Evolutionary conservation across 37 sponge, comb jelly and placozoan species (phyloP).

Genomic region (Beroe forskalii): DNA sequence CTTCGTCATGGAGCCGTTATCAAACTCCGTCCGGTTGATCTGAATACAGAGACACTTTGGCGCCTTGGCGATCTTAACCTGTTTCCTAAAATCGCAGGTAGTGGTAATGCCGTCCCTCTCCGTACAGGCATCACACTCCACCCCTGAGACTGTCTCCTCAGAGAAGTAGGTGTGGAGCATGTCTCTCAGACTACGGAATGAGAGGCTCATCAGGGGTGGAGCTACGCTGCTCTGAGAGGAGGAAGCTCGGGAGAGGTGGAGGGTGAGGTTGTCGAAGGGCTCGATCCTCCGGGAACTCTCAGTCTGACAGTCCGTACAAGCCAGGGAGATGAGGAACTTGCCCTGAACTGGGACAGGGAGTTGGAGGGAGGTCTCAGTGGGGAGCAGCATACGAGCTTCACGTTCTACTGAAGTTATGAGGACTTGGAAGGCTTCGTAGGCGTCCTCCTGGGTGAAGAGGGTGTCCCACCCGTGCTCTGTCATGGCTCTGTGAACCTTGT

Average conservation of each 20-base stretch:
- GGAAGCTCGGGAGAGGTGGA: not conserved
- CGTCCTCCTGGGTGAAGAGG: slow-evolving; percentile 51
- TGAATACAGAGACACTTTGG: slow-evolving; percentile 80
- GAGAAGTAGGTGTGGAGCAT: slow-evolving; percentile 65
- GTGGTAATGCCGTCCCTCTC: not conserved
- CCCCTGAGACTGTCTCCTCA: not conserved
- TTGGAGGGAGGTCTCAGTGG: not conserved
- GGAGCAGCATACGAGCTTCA: slow-evolving; percentile 18
- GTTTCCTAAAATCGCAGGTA: slow-evolving; percentile 26
- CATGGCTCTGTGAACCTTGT: slow-evolving; percentile 42
- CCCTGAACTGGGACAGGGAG: slow-evolving; percentile 50
- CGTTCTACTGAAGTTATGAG: slow-evolving; percentile 46
- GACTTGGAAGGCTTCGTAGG: slow-evolving; percentile 62
- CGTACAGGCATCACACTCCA: slow-evolving; percentile 47
- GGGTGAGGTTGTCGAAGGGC: slow-evolving; percentile 59
- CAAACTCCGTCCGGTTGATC: slow-evolving; percentile 70
- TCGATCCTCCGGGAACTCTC: slow-evolving; percentile 53
- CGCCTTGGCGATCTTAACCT: slow-evolving; percentile 57
- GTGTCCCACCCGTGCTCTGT: slow-evolving; percentile 56
- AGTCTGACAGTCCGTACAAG: slow-evolving; percentile 19
- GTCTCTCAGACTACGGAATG: slow-evolving; percentile 27
- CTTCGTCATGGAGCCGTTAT: slow-evolving; percentile 68
- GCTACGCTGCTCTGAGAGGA: too few relatives aligned
- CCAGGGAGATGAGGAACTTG: slow-evolving; percentile 61
- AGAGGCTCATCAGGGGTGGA: not conserved